phyloP scores from a whole-genome alignment of 2,113 vertebrate species.

The Neodontobutis hainanensis region DNA sequence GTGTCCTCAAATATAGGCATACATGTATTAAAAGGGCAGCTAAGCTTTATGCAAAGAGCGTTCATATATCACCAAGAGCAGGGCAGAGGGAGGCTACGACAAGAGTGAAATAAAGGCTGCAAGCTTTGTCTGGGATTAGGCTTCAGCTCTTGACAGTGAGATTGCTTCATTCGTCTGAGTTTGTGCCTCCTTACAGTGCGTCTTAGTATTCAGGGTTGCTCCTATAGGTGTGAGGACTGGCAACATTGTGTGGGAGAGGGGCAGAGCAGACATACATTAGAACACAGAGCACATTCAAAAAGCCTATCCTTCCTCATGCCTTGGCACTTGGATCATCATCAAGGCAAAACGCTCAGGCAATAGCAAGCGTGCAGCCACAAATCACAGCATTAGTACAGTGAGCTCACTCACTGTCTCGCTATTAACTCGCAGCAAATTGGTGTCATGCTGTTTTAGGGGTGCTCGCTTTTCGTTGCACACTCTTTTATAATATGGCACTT shows the following conservation, averaged over 20 bases:
- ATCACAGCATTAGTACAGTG: conserved; percentile 13
- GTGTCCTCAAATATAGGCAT: background rate
- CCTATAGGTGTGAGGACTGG: conserved; percentile 42
- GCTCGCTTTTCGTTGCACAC: conserved; percentile 14
- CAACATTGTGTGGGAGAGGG: conserved; percentile 14
- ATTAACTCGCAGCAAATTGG: conserved; percentile 23
- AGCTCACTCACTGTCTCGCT: conserved; percentile 11
- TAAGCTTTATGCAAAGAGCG: conserved; percentile 12
- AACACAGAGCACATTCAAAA: conserved; percentile 29
- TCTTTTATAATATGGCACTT: conserved; percentile 8
- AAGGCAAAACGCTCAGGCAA: conserved; percentile 9
- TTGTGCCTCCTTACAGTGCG: conserved; percentile 30
- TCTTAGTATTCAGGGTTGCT: conserved; percentile 54
- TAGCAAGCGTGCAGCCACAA: background rate
- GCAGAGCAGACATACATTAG: conserved; percentile 13
- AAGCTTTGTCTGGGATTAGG: conserved; percentile 44
- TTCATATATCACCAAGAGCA: conserved; percentile 3
- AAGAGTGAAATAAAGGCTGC: conserved; percentile 21
- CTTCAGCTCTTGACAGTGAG: conserved; percentile 32
- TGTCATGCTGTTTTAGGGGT: conserved; percentile 31
- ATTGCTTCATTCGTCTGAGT: conserved; percentile 38
- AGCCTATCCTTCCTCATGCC: conserved; percentile 11
- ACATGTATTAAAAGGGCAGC: conserved; percentile 24
- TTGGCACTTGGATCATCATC: conserved; percentile 9
- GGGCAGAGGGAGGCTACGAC: conserved; percentile 9